Percentiles rank a stretch among this genome's conserved stretches.
Evolutionary conservation across 2,113 vertebrate genomes (phyloP).

Genomic region (Rhadina sibilatrix): DNA sequence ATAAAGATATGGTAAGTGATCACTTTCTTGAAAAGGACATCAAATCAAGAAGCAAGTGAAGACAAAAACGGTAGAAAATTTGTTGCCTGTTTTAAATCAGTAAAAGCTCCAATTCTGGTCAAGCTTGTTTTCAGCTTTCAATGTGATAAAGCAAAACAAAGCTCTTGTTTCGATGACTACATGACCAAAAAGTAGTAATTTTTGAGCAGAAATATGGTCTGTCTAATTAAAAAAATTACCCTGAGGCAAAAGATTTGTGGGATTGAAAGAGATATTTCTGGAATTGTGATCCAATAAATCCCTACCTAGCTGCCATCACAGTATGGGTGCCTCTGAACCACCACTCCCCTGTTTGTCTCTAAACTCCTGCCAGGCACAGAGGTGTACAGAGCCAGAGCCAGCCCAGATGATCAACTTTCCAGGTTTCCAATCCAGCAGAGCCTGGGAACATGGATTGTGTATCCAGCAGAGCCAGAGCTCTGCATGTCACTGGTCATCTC

Average conservation of each 20-base stretch:
- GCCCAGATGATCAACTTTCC: fast-evolving
- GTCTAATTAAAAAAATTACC: neutral
- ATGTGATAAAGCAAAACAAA: neutral
- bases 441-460: neutral
- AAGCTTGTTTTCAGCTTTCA: neutral
- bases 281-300: neutral
- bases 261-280: neutral
- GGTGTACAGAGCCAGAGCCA: neutral
- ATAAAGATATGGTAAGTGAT: neutral
- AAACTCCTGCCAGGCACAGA: neutral
- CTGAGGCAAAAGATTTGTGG: neutral
- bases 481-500: fast-evolving
- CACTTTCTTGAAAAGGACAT: neutral
- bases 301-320: neutral
- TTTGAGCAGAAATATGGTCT: neutral
- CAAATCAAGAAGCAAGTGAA: neutral
- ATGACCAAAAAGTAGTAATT: neutral
- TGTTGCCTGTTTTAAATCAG: neutral
- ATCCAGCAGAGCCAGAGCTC: neutral
- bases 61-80: neutral
- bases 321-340: fast-evolving
- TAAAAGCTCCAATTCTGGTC: neutral
- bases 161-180: neutral
- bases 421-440: neutral
- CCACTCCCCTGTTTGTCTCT: neutral